phyloP scores from a whole-genome alignment of 2,888 invertebrate genomes.

The Geophilus truncorum region DNA sequence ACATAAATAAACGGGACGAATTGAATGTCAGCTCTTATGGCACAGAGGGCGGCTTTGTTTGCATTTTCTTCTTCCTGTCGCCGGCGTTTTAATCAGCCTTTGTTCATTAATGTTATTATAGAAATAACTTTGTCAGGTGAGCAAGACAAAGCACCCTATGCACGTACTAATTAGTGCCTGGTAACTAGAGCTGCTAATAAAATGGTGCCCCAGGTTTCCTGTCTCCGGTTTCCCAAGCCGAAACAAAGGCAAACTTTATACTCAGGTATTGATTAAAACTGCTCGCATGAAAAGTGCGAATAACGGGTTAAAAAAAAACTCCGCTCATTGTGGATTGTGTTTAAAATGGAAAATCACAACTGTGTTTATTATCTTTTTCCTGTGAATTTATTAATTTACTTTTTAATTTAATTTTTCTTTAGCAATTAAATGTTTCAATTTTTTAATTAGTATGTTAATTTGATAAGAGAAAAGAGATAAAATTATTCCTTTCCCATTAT shows the following conservation, averaged over 20 bases:
- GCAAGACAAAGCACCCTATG: not conserved
- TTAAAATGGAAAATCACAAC: too few relatives aligned
- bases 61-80: not conserved
- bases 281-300: not conserved
- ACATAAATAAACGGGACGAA: not conserved
- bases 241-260: not conserved
- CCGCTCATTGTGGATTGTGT: too few relatives aligned
- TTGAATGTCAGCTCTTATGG: not conserved
- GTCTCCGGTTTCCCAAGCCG: not conserved
- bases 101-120: not conserved
- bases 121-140: not conserved
- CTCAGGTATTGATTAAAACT: not conserved
- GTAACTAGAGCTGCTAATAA: not conserved
- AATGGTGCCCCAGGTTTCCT: not conserved
- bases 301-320: not conserved
- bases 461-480: too few relatives aligned
- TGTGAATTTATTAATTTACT: not conserved
- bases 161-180: not conserved
- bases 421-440: not conserved
- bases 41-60: not conserved
- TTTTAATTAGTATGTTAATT: too few relatives aligned
- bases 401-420: not conserved
- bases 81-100: not conserved
- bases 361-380: too few relatives aligned
- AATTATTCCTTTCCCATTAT: too few relatives aligned